phyloP scores from a whole-genome alignment of 2,888 invertebrate genomes.

The Macrosoma leucophasiata region DNA sequence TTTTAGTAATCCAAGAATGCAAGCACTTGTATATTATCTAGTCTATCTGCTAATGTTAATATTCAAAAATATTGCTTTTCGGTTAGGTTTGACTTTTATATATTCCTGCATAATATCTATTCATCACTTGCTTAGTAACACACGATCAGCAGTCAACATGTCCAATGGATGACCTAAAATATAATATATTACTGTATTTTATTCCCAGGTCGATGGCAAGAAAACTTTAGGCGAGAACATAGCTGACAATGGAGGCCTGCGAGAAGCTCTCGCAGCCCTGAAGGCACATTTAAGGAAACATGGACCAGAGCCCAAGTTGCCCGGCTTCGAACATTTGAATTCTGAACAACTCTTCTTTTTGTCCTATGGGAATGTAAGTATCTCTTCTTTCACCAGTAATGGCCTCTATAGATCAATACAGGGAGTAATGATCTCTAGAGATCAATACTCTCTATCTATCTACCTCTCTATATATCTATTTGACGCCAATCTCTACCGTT shows the following conservation, averaged over 20 bases:
- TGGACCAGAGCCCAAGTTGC: constrained; percentile 79
- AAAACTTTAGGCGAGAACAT: constrained; percentile 88
- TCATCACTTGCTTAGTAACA: too few relatives aligned
- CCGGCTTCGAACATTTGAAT: constrained; percentile 82
- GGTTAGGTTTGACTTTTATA: background rate
- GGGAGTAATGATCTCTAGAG: too few relatives aligned
- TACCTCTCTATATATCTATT: too few relatives aligned
- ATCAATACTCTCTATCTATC: too few relatives aligned
- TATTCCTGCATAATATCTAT: too few relatives aligned
- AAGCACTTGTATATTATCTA: too few relatives aligned
- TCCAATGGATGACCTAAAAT: too few relatives aligned
- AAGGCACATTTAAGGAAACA: constrained; percentile 67
- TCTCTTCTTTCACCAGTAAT: too few relatives aligned
- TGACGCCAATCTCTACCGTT: too few relatives aligned
- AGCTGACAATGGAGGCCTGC: constrained; percentile 88
- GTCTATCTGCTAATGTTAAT: background rate
- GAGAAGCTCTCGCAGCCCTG: constrained; percentile 83
- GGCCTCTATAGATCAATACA: too few relatives aligned
- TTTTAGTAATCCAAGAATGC: too few relatives aligned
- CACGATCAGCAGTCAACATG: too few relatives aligned
- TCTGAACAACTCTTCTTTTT: constrained; percentile 87
- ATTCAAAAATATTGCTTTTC: background rate
- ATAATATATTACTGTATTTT: background rate
- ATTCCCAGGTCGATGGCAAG: constrained; percentile 81
- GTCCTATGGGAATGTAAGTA: constrained; percentile 85